Conservation (phyloP, 1,140 invertebrate species). For the Drosophila tsacasi region DNA sequence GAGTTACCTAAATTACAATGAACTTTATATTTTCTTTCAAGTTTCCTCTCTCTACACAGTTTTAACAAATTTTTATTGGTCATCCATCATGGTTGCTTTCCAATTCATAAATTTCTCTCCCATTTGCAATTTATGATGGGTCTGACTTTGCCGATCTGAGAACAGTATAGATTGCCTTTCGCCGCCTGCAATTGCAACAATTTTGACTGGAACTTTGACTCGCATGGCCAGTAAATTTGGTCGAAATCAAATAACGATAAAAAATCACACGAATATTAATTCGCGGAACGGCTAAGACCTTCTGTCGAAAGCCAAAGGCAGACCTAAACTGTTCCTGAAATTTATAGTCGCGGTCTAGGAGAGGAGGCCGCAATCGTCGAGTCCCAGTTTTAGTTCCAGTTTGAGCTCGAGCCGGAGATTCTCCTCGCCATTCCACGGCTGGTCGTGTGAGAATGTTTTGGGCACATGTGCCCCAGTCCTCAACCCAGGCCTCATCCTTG, state of each 20-base stretch:
- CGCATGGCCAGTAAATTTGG: conserved; percentile 57
- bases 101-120: background rate
- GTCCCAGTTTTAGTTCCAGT: conserved; percentile 19
- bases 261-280: conserved; percentile 84
- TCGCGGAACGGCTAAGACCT: conserved; percentile 78
- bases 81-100: background rate
- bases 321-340: conserved; percentile 69
- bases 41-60: no score
- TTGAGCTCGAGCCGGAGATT: conserved; percentile 10
- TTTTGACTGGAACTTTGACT: conserved; percentile 50
- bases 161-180: conserved; percentile 1
- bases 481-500: conserved; percentile 26
- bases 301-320: conserved; percentile 44
- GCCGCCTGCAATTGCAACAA: conserved; percentile 41
- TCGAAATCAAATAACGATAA: conserved; percentile 82
- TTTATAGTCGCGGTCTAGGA: conserved; percentile 78
- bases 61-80: background rate
- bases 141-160: background rate
- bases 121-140: conserved; percentile 4
- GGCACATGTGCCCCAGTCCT: conserved; percentile 69
- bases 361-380: conserved; percentile 50
- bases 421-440: conserved; percentile 50
- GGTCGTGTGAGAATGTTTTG: conserved; percentile 80
- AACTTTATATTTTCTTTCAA: no score
- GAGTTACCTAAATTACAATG: background rate